Evolutionary conservation across 2,113 vertebrate genomes (phyloP), one percentile per base, ranked within the genome.

Genomic region (Zeus faber): DNA sequence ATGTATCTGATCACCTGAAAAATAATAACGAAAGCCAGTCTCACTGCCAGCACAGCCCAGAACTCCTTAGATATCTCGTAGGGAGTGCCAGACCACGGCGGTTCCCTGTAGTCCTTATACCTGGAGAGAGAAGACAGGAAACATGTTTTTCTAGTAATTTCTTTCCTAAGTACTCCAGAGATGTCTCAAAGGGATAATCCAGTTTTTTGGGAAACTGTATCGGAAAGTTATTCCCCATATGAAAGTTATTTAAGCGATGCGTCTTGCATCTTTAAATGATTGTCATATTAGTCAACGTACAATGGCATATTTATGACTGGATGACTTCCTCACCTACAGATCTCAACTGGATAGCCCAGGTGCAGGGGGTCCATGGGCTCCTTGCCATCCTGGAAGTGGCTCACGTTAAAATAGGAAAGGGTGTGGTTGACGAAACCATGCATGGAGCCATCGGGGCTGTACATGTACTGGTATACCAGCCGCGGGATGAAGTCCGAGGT

Each of bases 1-100:
- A n/a, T n/a, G n/a, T n/a, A n/a, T n/a, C n/a, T n/a, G n/a, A n/a
- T 33, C 65, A 99, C 97, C 95, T 99, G 97, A 80, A 99, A 99
- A 72, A 98, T 91, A 0, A 98, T 98, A 57, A 98, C 95, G 49
- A 99, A 98, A 5, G 94, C 92, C 68, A 99, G 85, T 65, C 95
- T 88, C 22, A 93, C 95, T 0, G 97, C 97, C 69, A 99, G 81
- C 39, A 99, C 95, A 0, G 93, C 88, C 95, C 95, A 99, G 84
- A 97, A 99, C 65, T 98, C 94, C 83, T 96, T 98, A 3, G 95
- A 94, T 72, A 97, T 89, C 56, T 97, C 95, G 3, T 98, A 99
- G 13, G 94, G 93, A 58, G 90, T 89, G 7, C 79, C 60, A 0
- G 97, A 95, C 96, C 95, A 98, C 0, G 95, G 97, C 0, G 96